These are phyloP conservation scores for Boloria selene DNA, from an alignment of 2,888 invertebrate genomes.

Conservation along the genomic window DNA sequence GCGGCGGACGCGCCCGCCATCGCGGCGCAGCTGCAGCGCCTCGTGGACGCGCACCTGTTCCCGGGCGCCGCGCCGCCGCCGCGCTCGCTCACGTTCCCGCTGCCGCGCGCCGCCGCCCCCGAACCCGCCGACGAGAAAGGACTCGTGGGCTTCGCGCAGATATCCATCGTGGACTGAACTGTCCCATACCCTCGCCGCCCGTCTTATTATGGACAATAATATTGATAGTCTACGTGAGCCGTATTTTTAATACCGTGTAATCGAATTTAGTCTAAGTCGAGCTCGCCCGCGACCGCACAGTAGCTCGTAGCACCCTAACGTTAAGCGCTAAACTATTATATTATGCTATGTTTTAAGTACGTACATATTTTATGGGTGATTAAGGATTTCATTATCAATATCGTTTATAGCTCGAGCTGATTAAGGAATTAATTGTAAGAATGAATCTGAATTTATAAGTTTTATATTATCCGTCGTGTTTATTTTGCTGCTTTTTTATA, in stretches of 20 bases:
- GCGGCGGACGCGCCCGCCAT: conserved; percentile 95
- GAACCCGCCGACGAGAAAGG: conserved; percentile 97
- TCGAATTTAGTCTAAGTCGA: conserved; percentile 33
- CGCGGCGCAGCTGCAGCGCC: conserved; percentile 94
- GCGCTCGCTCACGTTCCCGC: conserved; percentile 93
- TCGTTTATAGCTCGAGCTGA: conserved; percentile 70
- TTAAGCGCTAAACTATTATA: conserved; percentile 49
- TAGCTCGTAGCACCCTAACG: conserved; percentile 31
- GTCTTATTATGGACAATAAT: conserved; percentile 46
- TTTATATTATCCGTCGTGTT: conserved; percentile 63
- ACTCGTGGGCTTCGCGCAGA: conserved; percentile 98
- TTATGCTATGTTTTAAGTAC: conserved; percentile 53
- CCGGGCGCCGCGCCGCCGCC: conserved; percentile 76
- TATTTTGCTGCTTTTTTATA: conserved; percentile 58
- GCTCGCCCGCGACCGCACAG: background rate
- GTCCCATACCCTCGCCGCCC: conserved; percentile 29
- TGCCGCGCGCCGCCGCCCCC: conserved; percentile 82
- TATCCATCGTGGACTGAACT: conserved; percentile 93
- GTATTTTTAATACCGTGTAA: conserved; percentile 36
- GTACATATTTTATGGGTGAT: conserved; percentile 68
- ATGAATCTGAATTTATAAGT: conserved; percentile 75
- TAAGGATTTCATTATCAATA: conserved; percentile 57
- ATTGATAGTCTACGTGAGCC: conserved; percentile 33
- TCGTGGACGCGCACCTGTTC: conserved; percentile 85
- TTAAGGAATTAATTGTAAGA: conserved; percentile 56